Percentiles rank a stretch among this genome's conserved stretches.
Evolutionary conservation across 2,888 invertebrate species (phyloP).

Genomic region (Hermodice carunculata): DNA sequence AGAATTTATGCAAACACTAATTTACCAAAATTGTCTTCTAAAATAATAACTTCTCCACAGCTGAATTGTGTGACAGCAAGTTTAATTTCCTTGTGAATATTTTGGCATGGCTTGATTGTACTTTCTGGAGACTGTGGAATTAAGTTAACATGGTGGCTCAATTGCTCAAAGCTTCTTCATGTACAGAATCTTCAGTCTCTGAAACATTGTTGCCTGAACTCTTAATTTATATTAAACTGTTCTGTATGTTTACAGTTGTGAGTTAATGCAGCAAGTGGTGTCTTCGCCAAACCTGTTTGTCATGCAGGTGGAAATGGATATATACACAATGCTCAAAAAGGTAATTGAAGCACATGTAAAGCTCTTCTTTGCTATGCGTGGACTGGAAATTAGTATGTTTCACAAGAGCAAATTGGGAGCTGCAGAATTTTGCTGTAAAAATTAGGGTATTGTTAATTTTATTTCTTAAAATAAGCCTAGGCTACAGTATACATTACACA

Average conservation of each 20-base stretch:
- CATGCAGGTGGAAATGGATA: constrained; percentile 83
- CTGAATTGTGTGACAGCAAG: too few relatives aligned
- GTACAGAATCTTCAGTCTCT: not conserved
- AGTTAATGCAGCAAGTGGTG: constrained; percentile 77
- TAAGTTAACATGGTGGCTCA: not conserved
- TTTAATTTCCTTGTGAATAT: too few relatives aligned
- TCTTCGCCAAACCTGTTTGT: constrained; percentile 79
- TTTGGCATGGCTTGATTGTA: not conserved
- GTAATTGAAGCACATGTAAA: constrained; percentile 45
- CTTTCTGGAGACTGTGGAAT: not conserved
- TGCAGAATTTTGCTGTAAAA: too few relatives aligned
- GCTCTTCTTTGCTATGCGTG: too few relatives aligned
- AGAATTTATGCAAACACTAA: too few relatives aligned
- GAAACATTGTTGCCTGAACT: not conserved
- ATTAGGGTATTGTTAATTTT: too few relatives aligned
- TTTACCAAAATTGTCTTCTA: too few relatives aligned
- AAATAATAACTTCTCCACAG: too few relatives aligned
- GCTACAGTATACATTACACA: too few relatives aligned
- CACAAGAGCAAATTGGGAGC: too few relatives aligned
- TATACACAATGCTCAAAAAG: constrained; percentile 79
- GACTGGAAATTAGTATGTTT: too few relatives aligned
- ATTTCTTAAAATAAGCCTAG: too few relatives aligned
- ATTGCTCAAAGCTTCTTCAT: not conserved
- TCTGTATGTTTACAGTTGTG: constrained; percentile 71
- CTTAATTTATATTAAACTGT: not conserved